Base-by-base conservation (phyloP, 2,113 vertebrate genomes). In the Aegithalos caudatus region DNA sequence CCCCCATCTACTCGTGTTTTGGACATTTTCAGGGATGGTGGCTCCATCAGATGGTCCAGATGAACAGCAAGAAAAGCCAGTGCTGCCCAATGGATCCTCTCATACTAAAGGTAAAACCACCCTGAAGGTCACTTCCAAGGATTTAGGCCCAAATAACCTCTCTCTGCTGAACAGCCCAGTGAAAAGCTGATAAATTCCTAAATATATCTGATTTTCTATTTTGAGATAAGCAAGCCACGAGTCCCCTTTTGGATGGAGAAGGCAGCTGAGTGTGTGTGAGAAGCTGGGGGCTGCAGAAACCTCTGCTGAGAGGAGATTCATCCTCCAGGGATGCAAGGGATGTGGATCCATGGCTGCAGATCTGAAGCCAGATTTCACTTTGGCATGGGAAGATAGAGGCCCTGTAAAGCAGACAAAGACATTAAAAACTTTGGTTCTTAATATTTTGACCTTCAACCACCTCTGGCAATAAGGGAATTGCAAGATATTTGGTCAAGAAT, bases 181-280 rank as follows among this genome's bases (percentile, higher is more conserved):
- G 53, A 56, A 79, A 1, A 3, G 48, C 23, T 51, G 12, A 45
- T 18, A 71, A 90, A 33, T n/a, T 19, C 35, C 11, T 33, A 23
- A 48, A 40, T 16, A 25, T 1, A 3, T 35, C 38, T 54, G 44
- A 28, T 37, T 58, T 44, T 44, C 21, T 44, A 6, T 51, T 14
- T 37, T 14, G 37, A 31, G 44, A 22, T 18, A 37, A 67, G 11
- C 21, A 20, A n/a, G 31, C n/a, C 12, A 6, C 1, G n/a, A 37
- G 33, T 31, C 5, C 9, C 8, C 45, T 60, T 38, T 25, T 0
- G 2, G 15, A 6, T 1, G 0, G 10, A 21, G 14, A 19, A 29
- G 22, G 38, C 5, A 3, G 44, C 57, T 24, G 54, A 40, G 65
- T 1, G 38, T 20, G 40, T 22, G 4, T 23, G 37, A 9, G 80